Percentiles rank a stretch among this genome's conserved stretches.
Conservation (phyloP, 92 coral and sea anemone species). For the Montipora capitata region DNA sequence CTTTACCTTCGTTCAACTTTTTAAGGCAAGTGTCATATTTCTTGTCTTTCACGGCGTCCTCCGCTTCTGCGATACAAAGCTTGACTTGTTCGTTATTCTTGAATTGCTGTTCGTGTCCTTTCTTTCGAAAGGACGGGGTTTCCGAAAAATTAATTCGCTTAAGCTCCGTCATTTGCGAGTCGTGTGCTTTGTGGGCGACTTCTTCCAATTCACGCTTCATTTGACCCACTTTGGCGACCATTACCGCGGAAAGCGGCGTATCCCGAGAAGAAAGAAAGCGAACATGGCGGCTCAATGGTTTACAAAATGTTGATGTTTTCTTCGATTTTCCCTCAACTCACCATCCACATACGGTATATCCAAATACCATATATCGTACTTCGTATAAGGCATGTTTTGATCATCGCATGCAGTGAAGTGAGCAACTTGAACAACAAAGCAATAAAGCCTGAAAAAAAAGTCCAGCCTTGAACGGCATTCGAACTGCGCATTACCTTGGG, state of each 20-base stretch:
- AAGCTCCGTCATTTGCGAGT: slow-evolving; percentile 32
- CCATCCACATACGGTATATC: no score
- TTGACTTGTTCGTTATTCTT: slow-evolving; percentile 69
- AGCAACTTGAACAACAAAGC: no score
- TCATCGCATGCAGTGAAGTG: no score
- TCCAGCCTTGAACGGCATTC: no score
- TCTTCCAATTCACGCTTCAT: slow-evolving; percentile 41
- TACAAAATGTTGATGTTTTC: no score
- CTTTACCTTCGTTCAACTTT: slow-evolving; percentile 69
- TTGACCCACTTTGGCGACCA: slow-evolving; percentile 54
- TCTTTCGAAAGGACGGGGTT: slow-evolving; percentile 59
- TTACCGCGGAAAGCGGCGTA: slow-evolving; percentile 45
- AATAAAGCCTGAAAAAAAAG: no score
- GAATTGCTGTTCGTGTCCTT: slow-evolving; percentile 63
- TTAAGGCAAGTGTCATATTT: slow-evolving; percentile 58
- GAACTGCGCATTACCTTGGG: no score
- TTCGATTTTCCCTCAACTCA: no score
- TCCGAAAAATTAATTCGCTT: slow-evolving; percentile 70
- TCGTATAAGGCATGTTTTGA: no score
- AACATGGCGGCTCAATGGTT: no score
- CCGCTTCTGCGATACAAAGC: slow-evolving; percentile 41
- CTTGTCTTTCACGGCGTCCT: slow-evolving; percentile 45
- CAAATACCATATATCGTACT: no score
- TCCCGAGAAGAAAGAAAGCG: no score
- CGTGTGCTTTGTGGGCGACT: not conserved